phyloP scores from a whole-genome alignment of 2,113 vertebrate genomes.

The Syngnathus floridae region DNA sequence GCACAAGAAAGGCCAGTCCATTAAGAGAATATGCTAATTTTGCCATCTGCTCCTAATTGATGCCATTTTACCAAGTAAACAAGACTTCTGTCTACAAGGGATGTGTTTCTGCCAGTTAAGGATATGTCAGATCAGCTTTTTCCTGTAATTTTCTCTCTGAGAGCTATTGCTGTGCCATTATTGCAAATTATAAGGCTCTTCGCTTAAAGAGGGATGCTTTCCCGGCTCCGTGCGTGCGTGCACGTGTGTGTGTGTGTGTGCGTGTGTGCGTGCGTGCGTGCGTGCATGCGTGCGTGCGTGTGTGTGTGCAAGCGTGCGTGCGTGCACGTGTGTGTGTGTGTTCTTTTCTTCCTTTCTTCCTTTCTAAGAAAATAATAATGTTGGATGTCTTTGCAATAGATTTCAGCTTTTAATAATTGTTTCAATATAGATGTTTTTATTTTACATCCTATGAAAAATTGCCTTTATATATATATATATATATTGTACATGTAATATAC shows the following conservation, averaged over 20 bases:
- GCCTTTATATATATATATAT: too few species aligned
- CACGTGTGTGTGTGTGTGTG: too few species aligned
- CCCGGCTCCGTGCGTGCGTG: slow-evolving; percentile 60
- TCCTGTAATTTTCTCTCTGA: slow-evolving; percentile 75
- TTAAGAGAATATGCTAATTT: slow-evolving; percentile 83
- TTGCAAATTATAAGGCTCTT: slow-evolving; percentile 84
- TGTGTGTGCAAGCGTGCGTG: too few species aligned
- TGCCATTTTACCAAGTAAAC: slow-evolving; percentile 82
- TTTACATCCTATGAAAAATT: too few species aligned
- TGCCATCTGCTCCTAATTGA: slow-evolving; percentile 78
- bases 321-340: too few species aligned
- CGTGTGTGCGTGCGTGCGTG: too few species aligned
- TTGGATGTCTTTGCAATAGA: background rate
- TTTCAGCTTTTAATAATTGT: background rate
- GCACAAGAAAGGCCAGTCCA: slow-evolving; percentile 78
- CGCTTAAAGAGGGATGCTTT: slow-evolving; percentile 72
- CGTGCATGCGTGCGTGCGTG: too few species aligned
- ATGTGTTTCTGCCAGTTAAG: slow-evolving; percentile 74
- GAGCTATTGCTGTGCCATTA: slow-evolving; percentile 82
- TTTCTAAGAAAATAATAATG: background rate
- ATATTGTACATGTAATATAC: too few species aligned
- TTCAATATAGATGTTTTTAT: background rate
- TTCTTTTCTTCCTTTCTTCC: too few species aligned
- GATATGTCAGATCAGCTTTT: slow-evolving; percentile 73
- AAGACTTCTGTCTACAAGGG: slow-evolving; percentile 73